These are phyloP conservation scores for Elephantulus edwardii DNA, from an alignment of 2,113 vertebrate species.

Conservation along the genomic window DNA sequence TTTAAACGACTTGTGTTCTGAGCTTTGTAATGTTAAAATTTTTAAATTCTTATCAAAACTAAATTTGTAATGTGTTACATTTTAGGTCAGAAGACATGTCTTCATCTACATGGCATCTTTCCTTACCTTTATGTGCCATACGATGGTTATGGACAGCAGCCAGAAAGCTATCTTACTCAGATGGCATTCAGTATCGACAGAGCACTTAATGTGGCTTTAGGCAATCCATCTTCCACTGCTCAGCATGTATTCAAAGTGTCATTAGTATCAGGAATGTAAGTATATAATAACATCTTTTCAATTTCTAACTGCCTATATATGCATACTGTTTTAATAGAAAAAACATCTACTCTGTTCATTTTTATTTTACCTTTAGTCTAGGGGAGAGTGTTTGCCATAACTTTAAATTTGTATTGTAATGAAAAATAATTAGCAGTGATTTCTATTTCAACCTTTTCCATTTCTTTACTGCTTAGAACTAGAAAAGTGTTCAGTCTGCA, in stretches of 20 bases:
- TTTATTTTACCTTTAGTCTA: slow-evolving; percentile 25
- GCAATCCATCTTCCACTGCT: slow-evolving; percentile 91
- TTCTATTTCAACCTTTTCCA: slow-evolving; percentile 36
- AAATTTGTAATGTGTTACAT: slow-evolving; percentile 69
- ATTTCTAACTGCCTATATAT: slow-evolving; percentile 4
- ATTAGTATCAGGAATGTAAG: slow-evolving; percentile 98
- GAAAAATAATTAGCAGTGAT: slow-evolving; percentile 21
- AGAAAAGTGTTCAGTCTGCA: not conserved
- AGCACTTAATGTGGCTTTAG: slow-evolving; percentile 96
- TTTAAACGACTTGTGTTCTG: slow-evolving; percentile 59
- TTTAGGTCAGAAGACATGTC: slow-evolving; percentile 98
- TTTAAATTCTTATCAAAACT: slow-evolving; percentile 61
- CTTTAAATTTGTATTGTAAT: slow-evolving; percentile 43
- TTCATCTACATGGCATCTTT: slow-evolving; percentile 96
- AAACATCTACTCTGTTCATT: slow-evolving; percentile 1
- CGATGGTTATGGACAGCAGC: slow-evolving; percentile 89
- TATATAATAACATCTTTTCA: slow-evolving; percentile 74
- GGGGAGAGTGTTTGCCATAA: not conserved
- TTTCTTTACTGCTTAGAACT: slow-evolving; percentile 39
- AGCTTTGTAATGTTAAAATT: slow-evolving; percentile 47
- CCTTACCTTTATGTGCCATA: slow-evolving; percentile 97
- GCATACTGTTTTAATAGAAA: slow-evolving; percentile 50
- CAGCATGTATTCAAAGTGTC: slow-evolving; percentile 97
- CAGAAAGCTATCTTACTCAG: slow-evolving; percentile 92
- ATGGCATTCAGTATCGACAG: slow-evolving; percentile 98